phyloP scores from a whole-genome alignment of 2,797 vertebrate genomes.

The Cacajao melanocephalus region DNA sequence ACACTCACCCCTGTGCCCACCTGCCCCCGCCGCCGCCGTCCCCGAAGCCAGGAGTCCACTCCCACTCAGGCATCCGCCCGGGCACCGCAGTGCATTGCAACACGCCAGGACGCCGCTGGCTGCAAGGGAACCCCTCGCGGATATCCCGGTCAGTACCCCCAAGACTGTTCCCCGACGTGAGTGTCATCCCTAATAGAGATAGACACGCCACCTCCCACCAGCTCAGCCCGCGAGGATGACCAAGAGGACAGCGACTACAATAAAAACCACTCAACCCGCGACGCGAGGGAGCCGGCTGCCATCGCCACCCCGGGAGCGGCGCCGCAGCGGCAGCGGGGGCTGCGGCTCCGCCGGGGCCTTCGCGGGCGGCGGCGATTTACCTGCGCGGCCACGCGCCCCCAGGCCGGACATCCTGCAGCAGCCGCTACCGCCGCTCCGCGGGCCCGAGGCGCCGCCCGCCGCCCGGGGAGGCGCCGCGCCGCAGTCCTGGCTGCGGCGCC shows the following conservation, averaged over 20 bases:
- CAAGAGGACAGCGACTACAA: background rate
- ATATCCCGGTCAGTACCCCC: background rate
- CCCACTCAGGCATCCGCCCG: background rate
- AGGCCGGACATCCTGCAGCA: conserved; percentile 84
- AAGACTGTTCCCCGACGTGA: conserved; percentile 26
- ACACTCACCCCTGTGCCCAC: background rate
- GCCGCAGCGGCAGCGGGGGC: background rate
- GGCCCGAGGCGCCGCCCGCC: conserved; percentile 78
- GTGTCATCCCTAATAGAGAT: conserved; percentile 45
- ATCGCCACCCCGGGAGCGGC: background rate
- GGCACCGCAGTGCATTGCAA: conserved; percentile 75
- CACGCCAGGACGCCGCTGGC: conserved; percentile 64
- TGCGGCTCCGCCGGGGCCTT: background rate
- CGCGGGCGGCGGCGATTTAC: conserved; percentile 77
- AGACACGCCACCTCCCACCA: conserved; percentile 24
- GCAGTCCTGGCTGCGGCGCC: conserved; percentile 78
- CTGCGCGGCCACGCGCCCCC: conserved; percentile 86
- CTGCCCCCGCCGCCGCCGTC: background rate
- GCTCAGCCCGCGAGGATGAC: background rate
- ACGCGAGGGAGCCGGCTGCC: background rate
- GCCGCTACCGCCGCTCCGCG: conserved; percentile 57
- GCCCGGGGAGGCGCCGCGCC: conserved; percentile 68
- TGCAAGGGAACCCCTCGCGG: background rate
- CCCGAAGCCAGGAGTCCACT: background rate
- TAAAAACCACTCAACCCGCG: background rate